Conservation (phyloP, 53 echinoderm and acorn worm species). For the Paelopatides confundens region DNA sequence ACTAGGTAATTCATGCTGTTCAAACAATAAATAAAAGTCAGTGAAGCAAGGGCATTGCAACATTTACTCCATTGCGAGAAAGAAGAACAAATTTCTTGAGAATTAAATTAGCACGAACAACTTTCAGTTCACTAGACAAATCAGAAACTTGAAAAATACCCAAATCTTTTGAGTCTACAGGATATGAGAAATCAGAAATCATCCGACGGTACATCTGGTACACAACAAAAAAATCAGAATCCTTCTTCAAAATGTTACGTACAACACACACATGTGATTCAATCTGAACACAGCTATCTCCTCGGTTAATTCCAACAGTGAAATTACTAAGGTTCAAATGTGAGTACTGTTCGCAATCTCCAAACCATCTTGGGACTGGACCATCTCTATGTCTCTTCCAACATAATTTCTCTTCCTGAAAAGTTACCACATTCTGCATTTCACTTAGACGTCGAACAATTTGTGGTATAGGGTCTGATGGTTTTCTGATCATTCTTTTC, state of each 20-base stretch:
- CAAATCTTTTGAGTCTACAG: slow-evolving; percentile 1
- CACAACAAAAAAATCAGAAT: neutral
- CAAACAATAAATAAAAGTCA: neutral
- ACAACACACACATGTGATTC: neutral
- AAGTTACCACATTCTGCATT: neutral
- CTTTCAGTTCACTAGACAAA: neutral
- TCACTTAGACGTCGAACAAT: neutral
- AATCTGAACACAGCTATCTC: neutral
- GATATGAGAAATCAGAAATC: neutral
- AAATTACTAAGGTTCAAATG: neutral
- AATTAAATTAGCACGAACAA: neutral
- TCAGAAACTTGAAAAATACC: neutral
- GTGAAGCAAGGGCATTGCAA: slow-evolving; percentile 3
- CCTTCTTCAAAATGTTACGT: neutral
- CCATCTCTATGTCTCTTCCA: slow-evolving; percentile 8
- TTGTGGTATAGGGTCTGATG: slow-evolving; percentile 23
- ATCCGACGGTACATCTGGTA: neutral
- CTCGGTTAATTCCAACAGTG: neutral
- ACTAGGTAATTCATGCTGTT: neutral
- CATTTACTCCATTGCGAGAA: neutral
- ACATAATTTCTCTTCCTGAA: neutral
- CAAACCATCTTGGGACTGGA: neutral
- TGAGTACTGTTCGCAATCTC: neutral
- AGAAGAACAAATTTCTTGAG: neutral
- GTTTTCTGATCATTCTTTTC: slow-evolving; percentile 45